These are phyloP conservation scores for Cataglyphis altisquamis DNA, from an alignment of 2,888 invertebrate genomes.

Conservation along the genomic window DNA sequence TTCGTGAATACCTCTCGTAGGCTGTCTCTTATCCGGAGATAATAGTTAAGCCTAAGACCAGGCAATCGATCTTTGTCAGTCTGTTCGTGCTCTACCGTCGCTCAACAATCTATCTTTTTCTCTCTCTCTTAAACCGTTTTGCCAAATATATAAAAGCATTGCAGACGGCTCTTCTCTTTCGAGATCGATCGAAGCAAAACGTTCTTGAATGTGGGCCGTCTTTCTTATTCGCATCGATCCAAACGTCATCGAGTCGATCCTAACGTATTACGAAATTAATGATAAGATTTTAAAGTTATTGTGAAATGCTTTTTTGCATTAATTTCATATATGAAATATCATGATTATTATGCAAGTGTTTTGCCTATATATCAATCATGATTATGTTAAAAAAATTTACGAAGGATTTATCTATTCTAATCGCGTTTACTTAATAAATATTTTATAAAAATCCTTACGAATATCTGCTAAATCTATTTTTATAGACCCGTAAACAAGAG, in stretches of 20 bases:
- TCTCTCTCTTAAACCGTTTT: slow-evolving; percentile 41
- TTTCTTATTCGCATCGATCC: slow-evolving; percentile 3
- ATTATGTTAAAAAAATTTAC: background rate
- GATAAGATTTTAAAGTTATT: background rate
- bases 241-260: background rate
- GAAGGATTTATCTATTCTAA: background rate
- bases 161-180: slow-evolving; percentile 57
- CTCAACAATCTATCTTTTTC: slow-evolving; percentile 64
- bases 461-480: background rate
- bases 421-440: background rate
- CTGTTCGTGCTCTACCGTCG: slow-evolving; percentile 69
- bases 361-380: background rate
- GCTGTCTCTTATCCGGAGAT: slow-evolving; percentile 68
- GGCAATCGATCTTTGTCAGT: slow-evolving; percentile 78
- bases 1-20: slow-evolving; percentile 66
- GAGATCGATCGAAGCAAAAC: slow-evolving; percentile 55
- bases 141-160: slow-evolving; percentile 67
- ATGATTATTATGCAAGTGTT: background rate
- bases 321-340: background rate
- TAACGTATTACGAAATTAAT: background rate
- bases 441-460: background rate
- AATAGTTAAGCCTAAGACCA: slow-evolving; percentile 71
- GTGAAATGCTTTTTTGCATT: background rate
- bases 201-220: slow-evolving; percentile 50
- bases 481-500: background rate